Evolutionary conservation across 1,140 invertebrate species (phyloP), one percentile per base, ranked within the genome.

Genomic region (Pseudomyrmex flavicornis): DNA sequence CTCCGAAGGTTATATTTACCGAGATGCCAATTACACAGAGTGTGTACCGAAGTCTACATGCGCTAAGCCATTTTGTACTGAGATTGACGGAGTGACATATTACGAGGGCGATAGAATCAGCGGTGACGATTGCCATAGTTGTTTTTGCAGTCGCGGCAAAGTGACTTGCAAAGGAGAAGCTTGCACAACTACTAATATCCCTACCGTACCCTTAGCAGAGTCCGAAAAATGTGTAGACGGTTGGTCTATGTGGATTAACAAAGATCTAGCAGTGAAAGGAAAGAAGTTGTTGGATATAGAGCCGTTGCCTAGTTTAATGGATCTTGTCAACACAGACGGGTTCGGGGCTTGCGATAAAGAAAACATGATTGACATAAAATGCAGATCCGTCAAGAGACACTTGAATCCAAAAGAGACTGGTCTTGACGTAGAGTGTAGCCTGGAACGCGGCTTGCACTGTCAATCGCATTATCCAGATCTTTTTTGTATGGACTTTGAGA

Each of bases 71-170:
- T 92, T 95, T n/a, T 98, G 96, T 92, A 95, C 96, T 91, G 95
- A 95, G n/a, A 93, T 96, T 2, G 95, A 97, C 82, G 97, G 96
- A 0, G 95, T 91, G 69, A 88, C 90, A 8, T 96, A 97, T 87
- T 96, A 96, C 75, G 97, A 98, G 93, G 97, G 97, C 8, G 97
- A 98, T 91, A 83, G 96, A 20, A 95, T 98, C 0, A 95, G 96
- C 75, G 95, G 96, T 77, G 97, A 98, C 90, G 95, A 95, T 0
- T 98, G 97, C 92, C 97, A 98, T 87, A 96, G 95, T 0, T 98
- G 97, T 88, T 95, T 95, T 77, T 98, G 97, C 85, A 96, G 96
- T 9, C 95, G 96, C 76, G 95, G 96, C 2, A 95, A 96, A 76
- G 95, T 96, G 86, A 94, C 96, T 1, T 98, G 97, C 87, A 96